Percentiles rank a stretch among this genome's conserved stretches.
phyloP scores from a whole-genome alignment of 2,797 vertebrate genomes.

The Corythornis leucogaster region DNA sequence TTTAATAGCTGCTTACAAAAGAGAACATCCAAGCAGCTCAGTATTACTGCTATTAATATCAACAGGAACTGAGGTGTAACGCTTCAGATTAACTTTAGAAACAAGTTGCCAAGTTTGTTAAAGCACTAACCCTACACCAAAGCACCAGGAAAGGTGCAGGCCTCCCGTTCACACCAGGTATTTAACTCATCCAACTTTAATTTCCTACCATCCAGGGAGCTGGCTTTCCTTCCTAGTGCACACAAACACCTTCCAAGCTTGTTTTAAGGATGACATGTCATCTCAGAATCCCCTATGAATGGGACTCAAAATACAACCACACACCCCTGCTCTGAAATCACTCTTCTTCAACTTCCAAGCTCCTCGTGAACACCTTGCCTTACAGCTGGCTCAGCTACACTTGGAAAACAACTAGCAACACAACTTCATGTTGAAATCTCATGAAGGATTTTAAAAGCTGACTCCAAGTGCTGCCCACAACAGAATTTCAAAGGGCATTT shows the following conservation, averaged over 20 bases:
- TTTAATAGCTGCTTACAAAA: neutral
- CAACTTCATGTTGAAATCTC: neutral
- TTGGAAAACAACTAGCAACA: neutral
- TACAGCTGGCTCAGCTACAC: neutral
- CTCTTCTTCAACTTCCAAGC: neutral
- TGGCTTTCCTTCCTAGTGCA: neutral
- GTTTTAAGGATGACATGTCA: neutral
- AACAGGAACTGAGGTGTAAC: neutral
- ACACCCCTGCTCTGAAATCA: neutral
- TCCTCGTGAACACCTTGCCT: neutral
- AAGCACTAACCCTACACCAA: neutral
- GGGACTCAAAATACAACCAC: neutral
- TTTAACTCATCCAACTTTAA: neutral
- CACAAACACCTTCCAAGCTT: neutral
- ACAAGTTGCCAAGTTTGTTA: neutral
- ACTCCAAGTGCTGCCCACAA: neutral
- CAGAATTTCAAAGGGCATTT: neutral
- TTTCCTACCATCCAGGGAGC: neutral
- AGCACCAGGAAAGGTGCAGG: neutral
- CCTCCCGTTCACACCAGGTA: neutral
- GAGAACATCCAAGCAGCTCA: neutral
- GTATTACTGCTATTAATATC: neutral
- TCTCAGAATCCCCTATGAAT: neutral
- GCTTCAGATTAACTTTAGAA: neutral
- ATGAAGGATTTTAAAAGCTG: neutral